Conservation (phyloP, 2,888 invertebrate species). For the Drosophila anceps region DNA sequence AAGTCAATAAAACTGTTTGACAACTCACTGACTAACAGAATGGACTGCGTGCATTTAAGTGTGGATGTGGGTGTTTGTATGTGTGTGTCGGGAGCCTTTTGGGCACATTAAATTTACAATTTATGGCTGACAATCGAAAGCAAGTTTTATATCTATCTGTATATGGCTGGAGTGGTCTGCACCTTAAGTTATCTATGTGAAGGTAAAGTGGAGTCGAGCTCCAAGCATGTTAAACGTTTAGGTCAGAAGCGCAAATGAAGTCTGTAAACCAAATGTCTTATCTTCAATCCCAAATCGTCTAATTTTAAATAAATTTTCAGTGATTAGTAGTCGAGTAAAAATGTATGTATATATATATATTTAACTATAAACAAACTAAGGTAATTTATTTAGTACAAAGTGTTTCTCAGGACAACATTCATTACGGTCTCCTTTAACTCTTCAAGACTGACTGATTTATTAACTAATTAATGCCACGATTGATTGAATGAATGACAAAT, state of each 20-base stretch:
- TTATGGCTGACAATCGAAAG: conserved; percentile 63
- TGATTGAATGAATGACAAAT: no score
- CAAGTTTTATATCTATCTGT: conserved; percentile 48
- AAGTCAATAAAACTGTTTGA: conserved; percentile 81
- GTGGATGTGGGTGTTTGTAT: conserved; percentile 11
- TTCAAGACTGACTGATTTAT: no score
- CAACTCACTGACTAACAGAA: conserved; percentile 59
- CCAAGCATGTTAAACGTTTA: not conserved
- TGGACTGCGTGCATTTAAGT: conserved; percentile 8
- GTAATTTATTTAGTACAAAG: no score
- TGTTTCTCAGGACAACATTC: no score
- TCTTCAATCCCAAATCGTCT: no score
- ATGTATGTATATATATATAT: no score
- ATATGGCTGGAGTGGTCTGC: not conserved
- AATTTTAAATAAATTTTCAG: no score
- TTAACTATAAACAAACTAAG: no score
- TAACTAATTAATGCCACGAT: no score
- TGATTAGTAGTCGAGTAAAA: no score
- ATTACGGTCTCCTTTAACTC: no score
- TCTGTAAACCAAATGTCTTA: no score
- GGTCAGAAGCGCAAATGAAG: conserved; percentile 9
- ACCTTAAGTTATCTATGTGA: conserved; percentile 4
- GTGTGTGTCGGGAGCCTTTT: conserved; percentile 27
- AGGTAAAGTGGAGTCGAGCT: not conserved
- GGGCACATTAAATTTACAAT: conserved; percentile 76